A percentile compares a stretch with the other conserved stretches of the same genome.
phyloP scores from a whole-genome alignment of 92 coral and sea anemone species.

The Montipora capitata region DNA sequence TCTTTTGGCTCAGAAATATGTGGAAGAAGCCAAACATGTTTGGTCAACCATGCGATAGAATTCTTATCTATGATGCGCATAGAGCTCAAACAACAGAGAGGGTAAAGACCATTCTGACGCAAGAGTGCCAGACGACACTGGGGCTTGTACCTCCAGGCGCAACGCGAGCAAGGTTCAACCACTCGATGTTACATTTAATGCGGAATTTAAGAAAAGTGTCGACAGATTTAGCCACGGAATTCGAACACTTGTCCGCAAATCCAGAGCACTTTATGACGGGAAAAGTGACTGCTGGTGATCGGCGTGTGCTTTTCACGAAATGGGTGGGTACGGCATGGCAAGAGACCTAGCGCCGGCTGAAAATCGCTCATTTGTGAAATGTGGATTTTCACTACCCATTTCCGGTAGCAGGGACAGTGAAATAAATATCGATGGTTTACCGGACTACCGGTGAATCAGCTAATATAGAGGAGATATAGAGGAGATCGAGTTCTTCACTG shows the following conservation, averaged over 20 bases:
- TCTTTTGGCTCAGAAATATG: slow-evolving; percentile 22
- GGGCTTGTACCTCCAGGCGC: slow-evolving; percentile 35
- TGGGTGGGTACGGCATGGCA: slow-evolving; percentile 62
- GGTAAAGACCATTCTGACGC: too few relatives aligned
- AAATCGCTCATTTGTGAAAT: slow-evolving; percentile 17
- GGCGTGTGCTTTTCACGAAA: slow-evolving; percentile 45
- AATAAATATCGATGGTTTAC: slow-evolving; percentile 54
- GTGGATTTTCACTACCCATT: slow-evolving; percentile 53
- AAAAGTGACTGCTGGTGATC: too few relatives aligned
- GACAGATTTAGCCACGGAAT: slow-evolving; percentile 15
- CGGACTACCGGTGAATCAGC: slow-evolving; percentile 63
- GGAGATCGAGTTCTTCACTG: slow-evolving; percentile 52
- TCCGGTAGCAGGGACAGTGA: slow-evolving; percentile 55
- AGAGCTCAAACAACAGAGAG: too few relatives aligned
- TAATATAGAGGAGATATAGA: slow-evolving; percentile 61
- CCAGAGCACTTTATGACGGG: background rate
- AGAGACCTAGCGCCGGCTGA: too few relatives aligned
- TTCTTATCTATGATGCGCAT: too few relatives aligned
- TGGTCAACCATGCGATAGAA: too few relatives aligned
- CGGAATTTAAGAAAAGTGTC: slow-evolving; percentile 52
- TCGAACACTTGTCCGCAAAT: too few relatives aligned
- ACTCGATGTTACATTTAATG: slow-evolving; percentile 37
- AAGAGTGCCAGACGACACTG: too few relatives aligned
- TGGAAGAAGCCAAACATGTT: background rate
- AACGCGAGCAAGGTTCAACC: slow-evolving; percentile 7